Percentiles rank a stretch among this genome's conserved stretches.
These are phyloP conservation scores for Bombyx mori DNA, from an alignment of 1,140 invertebrate species.

Conservation along the genomic window DNA sequence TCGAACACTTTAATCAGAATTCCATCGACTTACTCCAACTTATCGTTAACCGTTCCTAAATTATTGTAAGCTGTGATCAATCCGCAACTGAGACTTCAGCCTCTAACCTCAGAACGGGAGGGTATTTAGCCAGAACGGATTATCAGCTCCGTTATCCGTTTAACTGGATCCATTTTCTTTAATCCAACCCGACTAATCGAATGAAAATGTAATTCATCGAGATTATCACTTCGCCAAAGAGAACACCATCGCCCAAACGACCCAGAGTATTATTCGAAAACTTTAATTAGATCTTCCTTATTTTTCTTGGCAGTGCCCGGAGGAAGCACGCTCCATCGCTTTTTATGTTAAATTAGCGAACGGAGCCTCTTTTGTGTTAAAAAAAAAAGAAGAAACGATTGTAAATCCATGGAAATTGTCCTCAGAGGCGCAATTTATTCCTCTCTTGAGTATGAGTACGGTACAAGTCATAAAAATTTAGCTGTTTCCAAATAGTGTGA, in stretches of 20 bases:
- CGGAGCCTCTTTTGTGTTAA: conserved; percentile 16
- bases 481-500: too few species aligned
- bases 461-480: too few species aligned
- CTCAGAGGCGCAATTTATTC: conserved; percentile 26
- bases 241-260: background rate
- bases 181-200: too few species aligned
- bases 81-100: too few species aligned
- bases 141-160: background rate
- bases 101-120: too few species aligned
- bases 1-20: too few species aligned
- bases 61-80: too few species aligned
- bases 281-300: conserved; percentile 11
- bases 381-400: conserved; percentile 24
- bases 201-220: background rate
- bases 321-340: conserved; percentile 20
- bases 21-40: too few species aligned
- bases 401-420: conserved; percentile 30
- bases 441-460: conserved; percentile 4
- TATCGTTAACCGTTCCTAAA: too few species aligned
- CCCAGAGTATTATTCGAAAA: conserved; percentile 1
- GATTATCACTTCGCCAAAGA: background rate
- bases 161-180: too few species aligned
- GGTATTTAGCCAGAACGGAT: too few species aligned
- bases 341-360: conserved; percentile 32
- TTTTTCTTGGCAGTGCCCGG: conserved; percentile 5